Conservation (phyloP, 2,113 vertebrate genomes). For the Ictidomys tridecemlineatus region DNA sequence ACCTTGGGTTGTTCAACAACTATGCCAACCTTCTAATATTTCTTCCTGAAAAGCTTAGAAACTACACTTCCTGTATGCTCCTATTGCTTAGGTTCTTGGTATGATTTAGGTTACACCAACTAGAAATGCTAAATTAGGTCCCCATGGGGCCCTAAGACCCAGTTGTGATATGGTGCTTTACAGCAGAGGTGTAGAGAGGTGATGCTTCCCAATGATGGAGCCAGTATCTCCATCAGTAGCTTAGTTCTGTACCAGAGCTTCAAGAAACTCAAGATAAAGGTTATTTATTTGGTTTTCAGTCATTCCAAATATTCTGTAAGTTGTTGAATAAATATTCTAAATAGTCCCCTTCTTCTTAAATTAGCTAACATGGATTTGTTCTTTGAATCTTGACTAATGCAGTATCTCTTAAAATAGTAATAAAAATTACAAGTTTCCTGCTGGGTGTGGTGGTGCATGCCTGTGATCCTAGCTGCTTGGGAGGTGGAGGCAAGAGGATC, state of each 20-base stretch:
- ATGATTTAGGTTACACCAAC: not conserved
- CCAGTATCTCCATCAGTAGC: not conserved
- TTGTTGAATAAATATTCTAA: not conserved
- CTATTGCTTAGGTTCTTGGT: not conserved
- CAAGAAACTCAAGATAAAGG: not conserved
- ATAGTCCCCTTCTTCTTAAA: not conserved
- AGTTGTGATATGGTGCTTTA: not conserved
- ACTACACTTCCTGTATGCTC: not conserved
- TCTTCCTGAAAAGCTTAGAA: not conserved
- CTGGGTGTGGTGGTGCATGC: too few species aligned
- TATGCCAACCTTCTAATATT: not conserved
- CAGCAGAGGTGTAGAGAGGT: not conserved
- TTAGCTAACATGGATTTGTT: not conserved
- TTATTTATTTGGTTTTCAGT: not conserved
- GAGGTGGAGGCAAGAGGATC: too few species aligned
- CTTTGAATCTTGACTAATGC: not conserved
- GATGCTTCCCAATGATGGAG: not conserved
- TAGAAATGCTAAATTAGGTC: not conserved
- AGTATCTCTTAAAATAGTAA: not conserved
- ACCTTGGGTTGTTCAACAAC: not conserved
- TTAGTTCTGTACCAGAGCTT: not conserved
- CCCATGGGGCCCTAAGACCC: not conserved
- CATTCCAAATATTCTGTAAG: slow-evolving; percentile 6
- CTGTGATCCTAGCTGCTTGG: too few species aligned
- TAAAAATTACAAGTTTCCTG: not conserved